A percentile compares a stretch with the other conserved stretches of the same genome.
These are phyloP conservation scores for Callinectes sapidus DNA, from an alignment of 2,888 invertebrate species.

Conservation along the genomic window DNA sequence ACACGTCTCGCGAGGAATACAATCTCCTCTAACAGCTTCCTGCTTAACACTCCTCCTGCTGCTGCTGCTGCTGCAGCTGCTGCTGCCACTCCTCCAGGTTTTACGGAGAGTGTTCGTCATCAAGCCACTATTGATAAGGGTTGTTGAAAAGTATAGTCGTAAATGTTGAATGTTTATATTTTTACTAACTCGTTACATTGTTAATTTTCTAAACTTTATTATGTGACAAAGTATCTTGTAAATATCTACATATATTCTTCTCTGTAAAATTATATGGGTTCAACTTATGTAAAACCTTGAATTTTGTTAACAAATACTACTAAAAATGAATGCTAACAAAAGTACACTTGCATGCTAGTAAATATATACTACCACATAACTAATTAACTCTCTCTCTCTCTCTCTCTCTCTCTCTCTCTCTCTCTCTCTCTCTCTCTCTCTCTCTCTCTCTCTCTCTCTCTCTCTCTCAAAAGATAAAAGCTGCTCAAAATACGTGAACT, in stretches of 20 bases:
- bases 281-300: too few relatives aligned
- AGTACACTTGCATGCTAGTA: too few relatives aligned
- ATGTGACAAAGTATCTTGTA: neutral
- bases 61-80: neutral
- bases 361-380: too few relatives aligned
- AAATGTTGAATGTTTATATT: neutral
- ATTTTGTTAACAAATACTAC: too few relatives aligned
- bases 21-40: conserved; percentile 33
- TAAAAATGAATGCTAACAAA: too few relatives aligned
- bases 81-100: neutral
- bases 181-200: neutral
- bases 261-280: too few relatives aligned
- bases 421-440: conserved; percentile 25
- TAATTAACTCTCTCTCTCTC: neutral
- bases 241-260: neutral
- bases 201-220: neutral
- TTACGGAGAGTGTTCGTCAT: conserved; percentile 22
- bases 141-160: neutral
- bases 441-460: conserved; percentile 25
- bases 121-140: neutral
- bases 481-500: neutral
- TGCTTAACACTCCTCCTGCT: neutral
- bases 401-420: conserved; percentile 21
- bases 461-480: neutral
- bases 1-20: conserved; percentile 33